Base-by-base conservation (phyloP, 1,140 invertebrate genomes). In the Sminthurinus signatus region DNA sequence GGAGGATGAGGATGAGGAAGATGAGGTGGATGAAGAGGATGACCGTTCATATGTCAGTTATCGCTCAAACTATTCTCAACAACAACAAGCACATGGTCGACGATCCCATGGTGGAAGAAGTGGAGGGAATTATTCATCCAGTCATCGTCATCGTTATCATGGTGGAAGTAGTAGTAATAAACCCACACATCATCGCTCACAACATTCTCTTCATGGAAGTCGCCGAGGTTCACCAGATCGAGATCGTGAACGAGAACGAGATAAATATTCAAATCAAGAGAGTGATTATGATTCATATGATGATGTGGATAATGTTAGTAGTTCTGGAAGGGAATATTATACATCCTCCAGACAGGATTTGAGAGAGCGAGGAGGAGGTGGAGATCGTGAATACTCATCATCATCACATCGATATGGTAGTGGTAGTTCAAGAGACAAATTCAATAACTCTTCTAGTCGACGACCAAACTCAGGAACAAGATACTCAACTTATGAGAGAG, bases 211-310 rank as follows among this genome's bases (percentile, higher is more conserved):
- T n/a, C n/a, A 8, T 36, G 60, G 28, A 51, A 59, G 32, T 56
- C 43, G 32, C 23, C 17, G 48, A 32, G n/a, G 46, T 28, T 69
- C 67, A 17, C 67, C 67, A 27, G 70, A 71, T 8, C 31, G 61
- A 46, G 67, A 65, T 51, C 15, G 5, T 36, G 32, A 15, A 36
- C n/a, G n/a, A n/a, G n/a, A n/a, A n/a, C n/a, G n/a, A n/a, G n/a
- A n/a, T n/a, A n/a, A n/a, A n/a, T n/a, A n/a, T n/a, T 68, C 66
- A 10, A 68, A 71, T 43, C 65, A 71, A 36, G 69, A 71, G 36
- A 68, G 66, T 58, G 70, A 71, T 52, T 67, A 63, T 62, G 66
- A 68, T 44, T 64, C 66, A 25, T 69, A 64, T 5, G 52, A 60
- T 31, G 64, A 69, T 8, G 70, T 69, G n/a, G n/a, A n/a, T n/a